Evolutionary conservation across 1,140 invertebrate species (phyloP).

Genomic region (Dinothrombium tinctorium): DNA sequence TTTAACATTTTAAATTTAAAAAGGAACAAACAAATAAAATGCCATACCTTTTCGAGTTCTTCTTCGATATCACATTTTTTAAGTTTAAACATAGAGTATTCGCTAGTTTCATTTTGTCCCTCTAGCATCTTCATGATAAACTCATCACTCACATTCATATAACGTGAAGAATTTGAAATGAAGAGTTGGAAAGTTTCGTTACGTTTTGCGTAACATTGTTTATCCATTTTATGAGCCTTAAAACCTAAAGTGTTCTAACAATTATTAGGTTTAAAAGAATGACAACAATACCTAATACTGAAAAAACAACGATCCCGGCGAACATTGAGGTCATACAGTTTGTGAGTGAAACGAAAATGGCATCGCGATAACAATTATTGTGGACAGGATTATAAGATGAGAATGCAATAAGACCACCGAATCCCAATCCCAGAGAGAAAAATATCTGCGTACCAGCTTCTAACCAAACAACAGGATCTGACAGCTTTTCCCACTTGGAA

Average conservation of each 20-base stretch:
- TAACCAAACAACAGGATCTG: constrained; percentile 51
- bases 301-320: constrained; percentile 79
- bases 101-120: too few species aligned
- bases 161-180: neutral
- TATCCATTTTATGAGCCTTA: neutral
- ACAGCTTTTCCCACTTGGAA: constrained; percentile 22
- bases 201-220: neutral
- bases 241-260: constrained; percentile 2
- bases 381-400: constrained; percentile 68
- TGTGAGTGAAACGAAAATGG: constrained; percentile 29
- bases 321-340: constrained; percentile 74
- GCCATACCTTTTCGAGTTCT: constrained; percentile 1
- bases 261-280: neutral
- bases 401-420: constrained; percentile 66
- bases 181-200: neutral
- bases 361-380: constrained; percentile 41
- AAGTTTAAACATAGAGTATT: neutral
- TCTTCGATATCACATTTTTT: constrained; percentile 2
- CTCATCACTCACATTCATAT: too few species aligned
- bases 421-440: constrained; percentile 69
- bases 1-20: too few species aligned
- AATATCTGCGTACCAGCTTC: constrained; percentile 68
- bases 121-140: too few species aligned
- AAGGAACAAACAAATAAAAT: too few species aligned
- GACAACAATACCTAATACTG: constrained; percentile 41